Evolutionary conservation across 2,888 invertebrate species (phyloP), one percentile per base, ranked within the genome.

Genomic region (Cataglyphis albicans): DNA sequence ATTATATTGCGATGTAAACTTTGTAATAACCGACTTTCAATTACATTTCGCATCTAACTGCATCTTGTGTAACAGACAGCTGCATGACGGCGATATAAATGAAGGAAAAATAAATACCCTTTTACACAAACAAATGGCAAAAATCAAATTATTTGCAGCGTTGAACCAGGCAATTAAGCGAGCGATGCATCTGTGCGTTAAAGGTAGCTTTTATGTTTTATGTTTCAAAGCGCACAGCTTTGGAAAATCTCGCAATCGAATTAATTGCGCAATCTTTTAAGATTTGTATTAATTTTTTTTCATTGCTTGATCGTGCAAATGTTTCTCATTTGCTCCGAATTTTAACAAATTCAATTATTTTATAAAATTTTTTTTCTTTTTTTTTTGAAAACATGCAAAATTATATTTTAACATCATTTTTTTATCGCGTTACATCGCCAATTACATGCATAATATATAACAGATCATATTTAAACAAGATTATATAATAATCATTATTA

Each of bases 91-190:
- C 48, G n/a, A 32, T 64, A 18, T 29, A 48, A 75, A 75, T 44
- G 35, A 64, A 75, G 64, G 48, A 75, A 75, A 75, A 64, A 75
- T 64, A 64, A 48, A 48, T 64, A 48, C 44, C 18, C 44, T 48
- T 75, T 75, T 64, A 21, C 48, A 64, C 64, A 64, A 74, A 68
- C 52, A 38, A 75, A 75, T 25, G 25, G 52, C n/a, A 38, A 68
- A 67, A 76, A 76, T 67, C 21, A 35, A 55, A 68, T 76, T 76
- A 75, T 38, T 76, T 76, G 64, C 18, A 75, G 44, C 68, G 67
- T 75, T 44, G 52, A 67, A 38, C n/a, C 68, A 35, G 52, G 61
- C 75, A 67, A 68, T 76, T 76, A 68, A 76, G 18, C 38, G 76
- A 76, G 6, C 48, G 52, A 67, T 38, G 67, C 41, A 44, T 44